A percentile compares a stretch with the other conserved stretches of the same genome.
Evolutionary conservation across 2,888 invertebrate species (phyloP).

Genomic region (Oegoconia quadripuncta): DNA sequence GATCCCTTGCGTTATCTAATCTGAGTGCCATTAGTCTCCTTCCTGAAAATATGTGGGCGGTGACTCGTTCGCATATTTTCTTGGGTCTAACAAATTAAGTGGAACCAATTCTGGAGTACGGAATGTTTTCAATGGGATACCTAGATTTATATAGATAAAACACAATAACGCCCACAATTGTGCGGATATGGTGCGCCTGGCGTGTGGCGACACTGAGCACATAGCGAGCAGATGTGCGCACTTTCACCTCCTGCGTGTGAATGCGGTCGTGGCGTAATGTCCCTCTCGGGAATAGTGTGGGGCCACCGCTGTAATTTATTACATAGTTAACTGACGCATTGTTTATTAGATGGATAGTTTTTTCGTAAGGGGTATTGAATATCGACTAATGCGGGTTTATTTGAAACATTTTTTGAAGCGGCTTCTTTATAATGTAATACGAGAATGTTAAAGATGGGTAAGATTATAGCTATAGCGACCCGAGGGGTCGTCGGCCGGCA

Average conservation of each 20-base stretch:
- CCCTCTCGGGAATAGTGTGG: conserved; percentile 30
- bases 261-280: conserved; percentile 44
- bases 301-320: conserved; percentile 29
- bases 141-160: conserved; percentile 27
- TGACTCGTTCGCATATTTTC: no score
- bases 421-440: no score
- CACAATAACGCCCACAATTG: conserved; percentile 43
- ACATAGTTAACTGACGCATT: conserved; percentile 22
- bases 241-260: conserved; percentile 66
- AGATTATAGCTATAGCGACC: conserved; percentile 18
- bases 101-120: conserved; percentile 9
- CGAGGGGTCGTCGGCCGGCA: conserved; percentile 47
- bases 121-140: conserved; percentile 23
- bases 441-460: conserved; percentile 18
- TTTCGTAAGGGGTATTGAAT: conserved; percentile 4
- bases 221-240: conserved; percentile 49
- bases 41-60: neutral
- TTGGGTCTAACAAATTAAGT: neutral
- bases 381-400: neutral
- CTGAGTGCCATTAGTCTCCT: conserved; percentile 27
- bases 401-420: no score
- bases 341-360: conserved; percentile 5
- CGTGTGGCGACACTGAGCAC: conserved; percentile 20
- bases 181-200: conserved; percentile 37
- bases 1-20: conserved; percentile 38